Evolutionary conservation across 2,888 invertebrate species (phyloP).

Genomic region (Volucella inflata): DNA sequence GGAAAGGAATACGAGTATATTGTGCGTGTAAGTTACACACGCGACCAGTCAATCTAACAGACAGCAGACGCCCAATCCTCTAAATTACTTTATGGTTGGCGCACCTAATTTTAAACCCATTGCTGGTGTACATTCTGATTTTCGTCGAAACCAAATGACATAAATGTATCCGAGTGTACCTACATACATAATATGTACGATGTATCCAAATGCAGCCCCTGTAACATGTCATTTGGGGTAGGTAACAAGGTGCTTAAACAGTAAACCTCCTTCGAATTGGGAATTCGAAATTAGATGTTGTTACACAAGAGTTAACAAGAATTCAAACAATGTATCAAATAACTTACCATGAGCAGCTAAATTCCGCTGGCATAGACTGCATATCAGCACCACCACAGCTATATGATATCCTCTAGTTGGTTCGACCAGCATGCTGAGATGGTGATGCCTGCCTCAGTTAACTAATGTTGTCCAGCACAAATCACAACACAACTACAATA

Average conservation of each 20-base stretch:
- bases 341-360: slow-evolving; percentile 72
- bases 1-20: neutral
- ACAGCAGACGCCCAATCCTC: slow-evolving; percentile 61
- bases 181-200: too few relatives aligned
- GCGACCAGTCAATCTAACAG: slow-evolving; percentile 52
- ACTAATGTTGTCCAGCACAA: slow-evolving; percentile 33
- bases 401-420: slow-evolving; percentile 59
- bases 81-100: slow-evolving; percentile 61
- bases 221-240: slow-evolving; percentile 39
- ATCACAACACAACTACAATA: slow-evolving; percentile 56
- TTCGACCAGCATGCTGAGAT: slow-evolving; percentile 55
- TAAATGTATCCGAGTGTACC: neutral
- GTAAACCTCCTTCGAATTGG: slow-evolving; percentile 4
- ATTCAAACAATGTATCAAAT: slow-evolving; percentile 30
- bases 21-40: slow-evolving; percentile 47
- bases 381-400: slow-evolving; percentile 58
- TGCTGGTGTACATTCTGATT: slow-evolving; percentile 41
- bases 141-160: slow-evolving; percentile 14
- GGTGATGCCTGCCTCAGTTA: slow-evolving; percentile 25
- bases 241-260: slow-evolving; percentile 56
- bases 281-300: slow-evolving; percentile 30
- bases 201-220: neutral
- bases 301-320: slow-evolving; percentile 35
- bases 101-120: slow-evolving; percentile 73
- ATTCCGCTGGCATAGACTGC: slow-evolving; percentile 55